Evolutionary conservation across 2,113 vertebrate genomes (phyloP).

Genomic region (Acrocephalus kingi): DNA sequence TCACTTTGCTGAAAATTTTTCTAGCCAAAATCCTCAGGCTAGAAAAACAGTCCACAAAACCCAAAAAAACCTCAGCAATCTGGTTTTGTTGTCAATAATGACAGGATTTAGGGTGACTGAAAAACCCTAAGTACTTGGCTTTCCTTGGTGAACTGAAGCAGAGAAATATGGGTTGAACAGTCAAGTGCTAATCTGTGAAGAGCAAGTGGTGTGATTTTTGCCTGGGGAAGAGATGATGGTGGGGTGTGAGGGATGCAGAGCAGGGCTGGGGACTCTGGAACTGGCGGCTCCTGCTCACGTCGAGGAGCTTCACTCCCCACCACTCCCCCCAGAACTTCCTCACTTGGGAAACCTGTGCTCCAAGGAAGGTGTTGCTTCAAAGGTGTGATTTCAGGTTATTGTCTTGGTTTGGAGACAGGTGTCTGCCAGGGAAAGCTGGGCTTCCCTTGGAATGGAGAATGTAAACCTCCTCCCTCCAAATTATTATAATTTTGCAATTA

Average conservation of each 20-base stretch:
- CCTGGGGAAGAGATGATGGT: background rate
- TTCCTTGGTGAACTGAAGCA: background rate
- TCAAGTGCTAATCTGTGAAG: background rate
- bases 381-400: background rate
- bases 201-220: background rate
- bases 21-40: background rate
- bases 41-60: background rate
- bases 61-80: background rate
- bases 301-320: accelerated
- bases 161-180: background rate
- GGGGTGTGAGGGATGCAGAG: background rate
- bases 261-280: background rate
- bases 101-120: background rate
- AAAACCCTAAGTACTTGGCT: background rate
- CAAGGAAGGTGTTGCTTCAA: background rate
- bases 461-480: no score
- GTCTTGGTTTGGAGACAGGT: no score
- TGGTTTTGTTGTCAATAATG: background rate
- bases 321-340: background rate
- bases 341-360: background rate
- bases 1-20: background rate
- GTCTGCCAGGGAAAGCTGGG: no score
- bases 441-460: no score
- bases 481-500: no score
- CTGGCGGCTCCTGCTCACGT: background rate